A percentile compares a stretch with the other conserved stretches of the same genome.
These are phyloP conservation scores for Peromyscus eremicus DNA, from an alignment of 2,797 vertebrate species.

Conservation along the genomic window DNA sequence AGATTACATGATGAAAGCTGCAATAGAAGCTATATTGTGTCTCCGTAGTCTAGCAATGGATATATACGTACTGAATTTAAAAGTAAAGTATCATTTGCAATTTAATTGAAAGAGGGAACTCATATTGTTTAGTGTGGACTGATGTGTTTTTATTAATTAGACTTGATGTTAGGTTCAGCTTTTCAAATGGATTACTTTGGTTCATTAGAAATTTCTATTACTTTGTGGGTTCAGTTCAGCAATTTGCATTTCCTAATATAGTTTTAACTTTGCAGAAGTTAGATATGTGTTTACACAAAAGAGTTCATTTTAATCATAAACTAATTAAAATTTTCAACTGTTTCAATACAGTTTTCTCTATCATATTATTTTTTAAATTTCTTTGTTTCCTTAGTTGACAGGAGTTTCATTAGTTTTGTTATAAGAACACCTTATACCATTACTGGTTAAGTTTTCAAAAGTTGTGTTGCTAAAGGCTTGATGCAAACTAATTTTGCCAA, in stretches of 20 bases:
- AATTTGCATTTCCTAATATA: background rate
- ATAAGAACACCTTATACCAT: background rate
- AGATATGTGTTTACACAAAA: background rate
- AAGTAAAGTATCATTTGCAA: background rate
- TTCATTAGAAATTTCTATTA: background rate
- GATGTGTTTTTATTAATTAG: background rate
- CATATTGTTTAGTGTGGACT: background rate
- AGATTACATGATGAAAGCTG: background rate
- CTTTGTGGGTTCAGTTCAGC: background rate
- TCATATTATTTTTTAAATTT: background rate
- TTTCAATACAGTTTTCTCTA: background rate
- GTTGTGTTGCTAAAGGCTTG: background rate
- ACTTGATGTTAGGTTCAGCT: background rate
- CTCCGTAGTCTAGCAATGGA: background rate
- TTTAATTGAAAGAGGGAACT: background rate
- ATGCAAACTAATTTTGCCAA: background rate
- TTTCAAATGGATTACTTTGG: background rate
- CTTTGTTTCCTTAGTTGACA: background rate
- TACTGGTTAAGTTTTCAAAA: background rate
- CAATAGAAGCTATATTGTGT: background rate
- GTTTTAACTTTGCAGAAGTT: background rate
- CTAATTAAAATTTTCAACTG: background rate
- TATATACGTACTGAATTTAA: background rate
- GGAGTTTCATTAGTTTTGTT: background rate
- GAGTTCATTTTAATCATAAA: background rate